Evolutionary conservation across 53 echinoderm and acorn worm genomes (phyloP), one percentile per base, ranked within the genome.

Genomic region (Hippasteria phrygiana): DNA sequence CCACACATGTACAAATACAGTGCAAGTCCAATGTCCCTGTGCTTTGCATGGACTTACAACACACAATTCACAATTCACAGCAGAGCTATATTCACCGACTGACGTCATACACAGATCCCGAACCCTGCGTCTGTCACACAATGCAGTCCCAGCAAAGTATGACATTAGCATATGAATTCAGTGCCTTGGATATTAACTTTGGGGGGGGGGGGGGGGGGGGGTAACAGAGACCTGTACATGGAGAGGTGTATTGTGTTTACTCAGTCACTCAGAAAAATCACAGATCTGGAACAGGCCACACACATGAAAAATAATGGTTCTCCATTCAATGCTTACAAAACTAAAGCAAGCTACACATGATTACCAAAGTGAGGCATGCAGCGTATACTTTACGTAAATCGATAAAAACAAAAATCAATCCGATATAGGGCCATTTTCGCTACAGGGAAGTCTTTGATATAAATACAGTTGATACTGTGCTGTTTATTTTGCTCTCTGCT

Each of bases 111-210:
- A 24, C 56, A 10, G 55, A 62, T 56, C 14, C 41, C n/a, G 35
- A 22, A 45, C 79, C 62, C 55, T 59, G 36, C 37, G 55, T 53
- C 4, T 40, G n/a, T 4, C 24, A 12, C 5, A 67, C 67, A 67
- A 28, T 16, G 9, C 13, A 17, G 34, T 22, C 9, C 12, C 38
- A 62, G 56, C 41, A 36, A 55, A 40, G 79, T 26, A 13, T 65
- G 22, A 29, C 28, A 82, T 82, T 82, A 82, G 66, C 82, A 82
- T 82, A 82, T 82, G 66, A 82, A 82, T 82, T 33, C 55, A 79
- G 37, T 42, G 50, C 28, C 51, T 17, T 12, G 17, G 22, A 38
- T 54, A 40, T 31, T 17, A 18, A 48, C n/a, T n/a, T n/a, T 74
- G 4, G 26, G 43, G 43, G n/a, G 43, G n/a, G 6, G 79, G 35